Evolutionary conservation across 2,113 vertebrate genomes (phyloP).

Genomic region (Xenopus tropicalis): DNA sequence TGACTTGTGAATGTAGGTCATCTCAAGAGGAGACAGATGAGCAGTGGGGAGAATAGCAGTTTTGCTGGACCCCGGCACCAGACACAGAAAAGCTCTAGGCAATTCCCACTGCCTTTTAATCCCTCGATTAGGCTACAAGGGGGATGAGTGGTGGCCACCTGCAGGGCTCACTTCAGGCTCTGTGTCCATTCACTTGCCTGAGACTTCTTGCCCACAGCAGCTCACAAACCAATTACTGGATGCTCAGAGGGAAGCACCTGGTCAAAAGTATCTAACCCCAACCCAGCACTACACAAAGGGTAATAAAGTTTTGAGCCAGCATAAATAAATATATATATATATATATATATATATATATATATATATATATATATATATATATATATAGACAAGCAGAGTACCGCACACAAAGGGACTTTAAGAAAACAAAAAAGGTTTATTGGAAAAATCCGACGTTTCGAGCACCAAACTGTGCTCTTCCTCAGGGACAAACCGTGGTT

Average conservation of each 20-base stretch:
- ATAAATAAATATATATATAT: not conserved
- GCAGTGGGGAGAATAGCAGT: slow-evolving; percentile 33
- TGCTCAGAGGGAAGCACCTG: slow-evolving; percentile 30
- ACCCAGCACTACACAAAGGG: not conserved
- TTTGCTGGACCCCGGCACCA: slow-evolving; percentile 30
- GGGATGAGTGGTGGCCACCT: slow-evolving; percentile 29
- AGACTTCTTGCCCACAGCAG: slow-evolving; percentile 16
- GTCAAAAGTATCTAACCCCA: slow-evolving; percentile 29
- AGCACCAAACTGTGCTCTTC: no score
- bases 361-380: no score
- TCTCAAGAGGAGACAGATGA: slow-evolving; percentile 33
- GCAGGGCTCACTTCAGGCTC: slow-evolving; percentile 30
- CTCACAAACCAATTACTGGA: slow-evolving; percentile 35
- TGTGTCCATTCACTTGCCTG: slow-evolving; percentile 32
- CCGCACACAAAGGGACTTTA: no score
- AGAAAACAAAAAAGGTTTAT: no score
- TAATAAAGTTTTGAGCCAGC: slow-evolving; percentile 14
- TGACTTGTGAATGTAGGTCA: slow-evolving; percentile 39
- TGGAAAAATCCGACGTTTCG: no score
- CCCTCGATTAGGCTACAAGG: slow-evolving; percentile 21
- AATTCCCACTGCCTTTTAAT: slow-evolving; percentile 39
- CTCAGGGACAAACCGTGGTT: no score
- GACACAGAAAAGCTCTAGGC: not conserved
- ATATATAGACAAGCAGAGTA: no score
- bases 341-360: no score